These are phyloP conservation scores for Anhinga anhinga DNA, from an alignment of 2,113 vertebrate genomes.

Conservation along the genomic window DNA sequence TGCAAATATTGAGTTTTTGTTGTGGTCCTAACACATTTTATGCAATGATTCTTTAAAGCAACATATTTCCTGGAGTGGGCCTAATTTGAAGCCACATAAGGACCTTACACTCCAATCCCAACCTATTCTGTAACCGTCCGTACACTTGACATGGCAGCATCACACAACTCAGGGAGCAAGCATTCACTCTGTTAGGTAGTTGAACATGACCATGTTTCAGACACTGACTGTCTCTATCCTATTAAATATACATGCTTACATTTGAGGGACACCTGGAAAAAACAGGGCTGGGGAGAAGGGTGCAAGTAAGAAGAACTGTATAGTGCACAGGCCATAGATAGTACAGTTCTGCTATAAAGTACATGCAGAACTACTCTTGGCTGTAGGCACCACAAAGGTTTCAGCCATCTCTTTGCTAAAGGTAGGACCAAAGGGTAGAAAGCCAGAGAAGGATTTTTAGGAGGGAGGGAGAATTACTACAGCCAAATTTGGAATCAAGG, in stretches of 20 bases:
- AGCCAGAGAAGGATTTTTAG: not conserved
- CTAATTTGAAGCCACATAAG: not conserved
- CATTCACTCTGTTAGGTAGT: not conserved
- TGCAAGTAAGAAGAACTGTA: not conserved
- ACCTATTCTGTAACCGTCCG: not conserved
- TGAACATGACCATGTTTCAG: not conserved
- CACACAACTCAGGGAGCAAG: not conserved
- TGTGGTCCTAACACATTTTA: not conserved
- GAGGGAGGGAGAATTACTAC: not conserved
- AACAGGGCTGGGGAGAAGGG: not conserved
- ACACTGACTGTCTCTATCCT: not conserved
- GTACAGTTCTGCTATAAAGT: not conserved
- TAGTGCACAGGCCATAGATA: not conserved
- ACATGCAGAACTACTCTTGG: not conserved
- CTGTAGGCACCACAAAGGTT: not conserved
- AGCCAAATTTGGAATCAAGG: not conserved
- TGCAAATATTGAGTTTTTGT: not conserved
- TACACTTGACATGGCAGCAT: not conserved
- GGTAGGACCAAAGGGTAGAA: not conserved
- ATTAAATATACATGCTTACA: not conserved
- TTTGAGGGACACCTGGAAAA: not conserved
- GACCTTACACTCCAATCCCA: not conserved
- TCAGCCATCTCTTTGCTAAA: not conserved
- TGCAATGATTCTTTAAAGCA: not conserved
- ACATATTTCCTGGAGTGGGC: accelerated